Conservation (phyloP, 92 coral and sea anemone genomes). For the Zoanthus sansibaricus region DNA sequence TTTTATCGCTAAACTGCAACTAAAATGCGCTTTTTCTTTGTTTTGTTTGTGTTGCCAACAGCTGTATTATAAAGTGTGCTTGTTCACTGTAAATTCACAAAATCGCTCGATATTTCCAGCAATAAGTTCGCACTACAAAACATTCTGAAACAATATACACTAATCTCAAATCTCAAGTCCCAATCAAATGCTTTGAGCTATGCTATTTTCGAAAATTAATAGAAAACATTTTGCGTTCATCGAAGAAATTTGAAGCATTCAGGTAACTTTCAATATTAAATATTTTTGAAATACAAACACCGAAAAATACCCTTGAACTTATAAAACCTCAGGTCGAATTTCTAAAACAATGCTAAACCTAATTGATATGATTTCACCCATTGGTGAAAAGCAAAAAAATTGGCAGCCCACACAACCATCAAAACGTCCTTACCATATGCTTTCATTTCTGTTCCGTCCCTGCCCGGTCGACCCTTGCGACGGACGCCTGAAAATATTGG, state of each 20-base stretch:
- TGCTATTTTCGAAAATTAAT: neutral
- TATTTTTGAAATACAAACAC: neutral
- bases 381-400: conserved; percentile 12
- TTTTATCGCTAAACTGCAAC: too few species aligned
- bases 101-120: neutral
- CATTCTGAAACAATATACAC: neutral
- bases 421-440: conserved; percentile 21
- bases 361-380: conserved; percentile 16
- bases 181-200: neutral
- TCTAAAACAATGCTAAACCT: conserved; percentile 14
- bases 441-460: conserved; percentile 36
- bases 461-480: conserved; percentile 72
- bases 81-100: neutral
- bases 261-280: neutral
- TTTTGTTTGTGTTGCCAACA: too few species aligned
- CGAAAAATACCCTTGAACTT: neutral
- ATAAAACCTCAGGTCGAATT: neutral
- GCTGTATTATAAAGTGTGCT: too few species aligned
- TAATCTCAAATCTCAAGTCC: neutral
- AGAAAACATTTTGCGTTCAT: conserved; percentile 25
- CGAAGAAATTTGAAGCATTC: neutral
- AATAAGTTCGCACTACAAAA: neutral
- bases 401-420: conserved; percentile 33
- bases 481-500: conserved; percentile 74
- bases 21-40: too few species aligned